Base-by-base conservation (phyloP, 92 coral and sea anemone genomes). In the Heliopora coerulea region DNA sequence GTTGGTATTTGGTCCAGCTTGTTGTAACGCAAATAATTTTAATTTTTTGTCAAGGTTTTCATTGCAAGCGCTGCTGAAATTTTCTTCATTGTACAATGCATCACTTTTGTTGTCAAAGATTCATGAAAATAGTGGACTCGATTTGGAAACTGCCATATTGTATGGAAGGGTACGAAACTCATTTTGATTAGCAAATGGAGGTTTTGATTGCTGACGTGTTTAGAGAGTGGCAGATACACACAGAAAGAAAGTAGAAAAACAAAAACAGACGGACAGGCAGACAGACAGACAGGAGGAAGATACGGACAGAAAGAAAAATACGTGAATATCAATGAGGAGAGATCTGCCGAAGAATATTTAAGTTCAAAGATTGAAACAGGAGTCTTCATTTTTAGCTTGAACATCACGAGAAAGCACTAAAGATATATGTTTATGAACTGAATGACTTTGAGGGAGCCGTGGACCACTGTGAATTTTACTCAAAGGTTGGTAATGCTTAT, bases 81-180 rank as follows among this genome's bases (percentile, higher is more conserved):
- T 90, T 84, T 95, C 99, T 0, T 88, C 89, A 10, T 66, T 90
- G 14, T 95, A 95, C 70, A 78, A 96, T 65, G 99, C 91, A 13
- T 72, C 99, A 39, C 86, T 85, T 33, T 52, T 95, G 67, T 85
- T 95, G 32, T 80, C 96, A 0, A 95, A 95, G 73, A 95, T 90
- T 15, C 87, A 82, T 39, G 99, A 95, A 67, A 91, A 95, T 50
- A 85, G 96, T 0, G 89, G 91, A 40, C 70, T 95, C 27, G 96
- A 90, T 80, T 88, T 92, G 0, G 99, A 95, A 52, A 84, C 95
- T 13, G 99, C 99, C 1, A 87, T 89, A 39, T 78, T 95, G 29
- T 95, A 95, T 54, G 99, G 99, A 31, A 95, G 91, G 86, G 99
- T 86, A 24, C 3, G 79, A n/a, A n/a, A n/a, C n/a, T n/a, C n/a